phyloP scores from a whole-genome alignment of 2,888 invertebrate genomes.

The Conus canariensis region DNA sequence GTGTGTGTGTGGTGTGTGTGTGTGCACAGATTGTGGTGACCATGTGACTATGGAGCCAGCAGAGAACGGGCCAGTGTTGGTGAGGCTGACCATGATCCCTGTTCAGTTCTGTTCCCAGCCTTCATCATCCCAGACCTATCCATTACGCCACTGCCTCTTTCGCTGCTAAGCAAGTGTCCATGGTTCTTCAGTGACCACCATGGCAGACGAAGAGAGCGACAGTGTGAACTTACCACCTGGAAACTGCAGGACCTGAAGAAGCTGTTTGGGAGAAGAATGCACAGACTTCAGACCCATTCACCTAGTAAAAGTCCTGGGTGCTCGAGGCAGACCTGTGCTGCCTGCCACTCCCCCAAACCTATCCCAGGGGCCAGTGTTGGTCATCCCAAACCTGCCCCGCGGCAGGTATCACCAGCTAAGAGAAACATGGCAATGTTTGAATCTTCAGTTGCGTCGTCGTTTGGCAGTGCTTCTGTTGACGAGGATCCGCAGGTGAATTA shows the following conservation, averaged over 20 bases:
- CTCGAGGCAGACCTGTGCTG: neutral
- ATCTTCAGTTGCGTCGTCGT: neutral
- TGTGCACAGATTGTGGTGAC: neutral
- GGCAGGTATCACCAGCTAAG: slow-evolving; percentile 20
- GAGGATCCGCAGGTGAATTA: neutral
- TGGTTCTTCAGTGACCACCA: neutral
- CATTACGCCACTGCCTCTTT: neutral
- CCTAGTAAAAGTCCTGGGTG: neutral
- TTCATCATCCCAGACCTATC: neutral
- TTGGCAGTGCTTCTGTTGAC: neutral
- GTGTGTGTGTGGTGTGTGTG: slow-evolving; percentile 24
- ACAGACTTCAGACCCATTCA: slow-evolving; percentile 35
- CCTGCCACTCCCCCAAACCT: slow-evolving; percentile 1
- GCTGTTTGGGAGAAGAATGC: slow-evolving; percentile 45
- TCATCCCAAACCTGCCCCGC: slow-evolving; percentile 26
- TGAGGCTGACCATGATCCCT: neutral
- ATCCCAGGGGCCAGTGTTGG: neutral
- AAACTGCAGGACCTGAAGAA: slow-evolving; percentile 63
- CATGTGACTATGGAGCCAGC: neutral
- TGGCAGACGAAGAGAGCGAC: slow-evolving; percentile 50
- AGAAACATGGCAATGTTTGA: neutral
- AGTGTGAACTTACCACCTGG: slow-evolving; percentile 63
- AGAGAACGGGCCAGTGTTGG: neutral
- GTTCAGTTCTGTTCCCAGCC: neutral
- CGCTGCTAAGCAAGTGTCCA: neutral